A percentile compares a stretch with the other conserved stretches of the same genome.
Conservation (phyloP, 2,888 invertebrate species). For the Dugesia japonica region DNA sequence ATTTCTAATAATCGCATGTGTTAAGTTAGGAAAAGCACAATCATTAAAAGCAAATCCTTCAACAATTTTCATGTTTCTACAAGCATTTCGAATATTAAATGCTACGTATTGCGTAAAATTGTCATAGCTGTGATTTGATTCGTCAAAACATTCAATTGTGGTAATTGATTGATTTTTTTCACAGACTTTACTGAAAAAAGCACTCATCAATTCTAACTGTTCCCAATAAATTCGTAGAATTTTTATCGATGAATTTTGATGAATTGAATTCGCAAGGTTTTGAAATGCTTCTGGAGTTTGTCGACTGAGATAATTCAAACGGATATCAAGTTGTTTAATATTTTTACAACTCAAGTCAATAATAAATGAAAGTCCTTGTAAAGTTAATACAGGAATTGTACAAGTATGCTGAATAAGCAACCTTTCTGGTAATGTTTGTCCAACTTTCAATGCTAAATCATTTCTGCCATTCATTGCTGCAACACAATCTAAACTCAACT, state of each 20-base stretch:
- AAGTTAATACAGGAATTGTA: conserved; percentile 28
- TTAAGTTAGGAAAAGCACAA: conserved; percentile 38
- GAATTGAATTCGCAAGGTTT: conserved; percentile 38
- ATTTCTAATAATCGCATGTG: conserved; percentile 35
- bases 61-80: conserved; percentile 38
- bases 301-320: conserved; percentile 38
- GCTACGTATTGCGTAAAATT: conserved; percentile 39
- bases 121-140: conserved; percentile 31
- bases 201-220: conserved; percentile 31
- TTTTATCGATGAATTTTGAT: conserved; percentile 36
- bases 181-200: conserved; percentile 28
- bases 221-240: conserved; percentile 36
- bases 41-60: conserved; percentile 38
- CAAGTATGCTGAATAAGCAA: conserved; percentile 24
- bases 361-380: conserved; percentile 31
- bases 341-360: conserved; percentile 35
- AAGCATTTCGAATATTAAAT: conserved; percentile 39
- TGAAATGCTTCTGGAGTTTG: conserved; percentile 37
- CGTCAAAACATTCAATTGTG: conserved; percentile 31
- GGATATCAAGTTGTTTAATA: conserved; percentile 39
- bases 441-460: conserved; percentile 27
- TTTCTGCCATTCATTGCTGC: conserved; percentile 32
- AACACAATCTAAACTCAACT: conserved; percentile 30
- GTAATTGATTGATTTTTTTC: conserved; percentile 24
- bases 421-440: conserved; percentile 31